These are phyloP conservation scores for Vannuccia rotundouncinata DNA, from an alignment of 2,888 invertebrate genomes.

Conservation along the genomic window DNA sequence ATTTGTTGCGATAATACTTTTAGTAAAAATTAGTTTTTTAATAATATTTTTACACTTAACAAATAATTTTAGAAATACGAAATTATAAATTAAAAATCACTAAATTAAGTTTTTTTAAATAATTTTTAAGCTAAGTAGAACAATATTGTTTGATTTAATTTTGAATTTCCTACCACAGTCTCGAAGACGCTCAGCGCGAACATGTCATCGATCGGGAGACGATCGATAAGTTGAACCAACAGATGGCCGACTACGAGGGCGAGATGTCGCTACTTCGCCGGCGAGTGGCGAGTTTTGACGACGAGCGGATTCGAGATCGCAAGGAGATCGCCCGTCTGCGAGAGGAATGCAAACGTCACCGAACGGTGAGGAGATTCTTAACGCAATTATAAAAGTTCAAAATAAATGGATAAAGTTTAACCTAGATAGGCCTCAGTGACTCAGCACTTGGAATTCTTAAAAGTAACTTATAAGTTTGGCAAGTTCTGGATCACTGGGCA, in stretches of 20 bases:
- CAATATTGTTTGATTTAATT: neutral
- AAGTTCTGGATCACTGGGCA: too few relatives aligned
- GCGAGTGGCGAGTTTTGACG: conserved; percentile 37
- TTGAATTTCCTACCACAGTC: conserved; percentile 27
- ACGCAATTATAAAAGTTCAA: too few relatives aligned
- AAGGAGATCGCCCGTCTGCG: conserved; percentile 39
- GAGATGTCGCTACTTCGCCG: conserved; percentile 39
- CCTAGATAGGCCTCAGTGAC: too few relatives aligned
- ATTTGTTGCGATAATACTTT: neutral
- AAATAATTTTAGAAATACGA: neutral
- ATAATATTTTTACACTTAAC: neutral
- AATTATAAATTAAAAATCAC: neutral
- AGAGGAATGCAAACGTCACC: conserved; percentile 32
- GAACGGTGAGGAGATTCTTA: conserved; percentile 36
- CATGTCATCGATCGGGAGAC: conserved; percentile 40
- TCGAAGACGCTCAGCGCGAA: conserved; percentile 39
- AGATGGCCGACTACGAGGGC: conserved; percentile 40
- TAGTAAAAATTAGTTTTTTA: neutral
- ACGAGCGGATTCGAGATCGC: conserved; percentile 39
- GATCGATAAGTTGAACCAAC: conserved; percentile 41
- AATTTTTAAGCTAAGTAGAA: neutral
- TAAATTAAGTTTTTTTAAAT: neutral
- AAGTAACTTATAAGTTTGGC: too few relatives aligned
- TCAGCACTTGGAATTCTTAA: too few relatives aligned
- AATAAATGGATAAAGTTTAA: too few relatives aligned